These are phyloP conservation scores for Octomys mimax DNA, from an alignment of 2,797 vertebrate genomes.

Conservation along the genomic window DNA sequence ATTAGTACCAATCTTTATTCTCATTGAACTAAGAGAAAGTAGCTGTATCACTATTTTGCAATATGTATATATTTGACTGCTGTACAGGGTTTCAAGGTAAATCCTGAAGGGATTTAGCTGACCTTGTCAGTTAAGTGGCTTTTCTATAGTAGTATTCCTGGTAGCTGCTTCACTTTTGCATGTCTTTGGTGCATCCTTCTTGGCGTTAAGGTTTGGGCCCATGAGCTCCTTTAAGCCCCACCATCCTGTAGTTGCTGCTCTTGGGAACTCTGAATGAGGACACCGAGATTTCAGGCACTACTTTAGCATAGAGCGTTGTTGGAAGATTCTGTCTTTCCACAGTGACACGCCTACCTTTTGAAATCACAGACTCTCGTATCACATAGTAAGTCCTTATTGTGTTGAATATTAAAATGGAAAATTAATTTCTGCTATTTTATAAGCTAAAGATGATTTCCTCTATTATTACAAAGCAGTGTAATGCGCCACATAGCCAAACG, in stretches of 20 bases:
- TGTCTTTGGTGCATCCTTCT: not conserved
- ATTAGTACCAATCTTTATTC: too few relatives aligned
- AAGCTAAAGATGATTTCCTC: not conserved
- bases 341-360: not conserved
- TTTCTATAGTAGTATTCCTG: not conserved
- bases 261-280: not conserved
- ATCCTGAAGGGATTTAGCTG: too few relatives aligned
- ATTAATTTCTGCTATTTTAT: not conserved
- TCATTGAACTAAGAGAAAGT: too few relatives aligned
- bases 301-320: not conserved
- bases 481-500: not conserved
- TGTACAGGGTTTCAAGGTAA: too few relatives aligned
- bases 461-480: not conserved
- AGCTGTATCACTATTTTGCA: too few relatives aligned
- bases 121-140: too few relatives aligned
- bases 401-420: conserved; percentile 13
- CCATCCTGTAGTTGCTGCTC: not conserved
- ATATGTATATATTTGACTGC: too few relatives aligned
- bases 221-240: not conserved
- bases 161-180: not conserved
- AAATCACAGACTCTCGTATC: not conserved
- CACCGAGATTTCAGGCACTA: not conserved
- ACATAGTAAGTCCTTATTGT: not conserved
- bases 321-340: not conserved
- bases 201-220: not conserved